Percentiles rank a stretch among this genome's conserved stretches.
phyloP scores from a whole-genome alignment of 2,888 invertebrate genomes.

The Lapara coniferarum region DNA sequence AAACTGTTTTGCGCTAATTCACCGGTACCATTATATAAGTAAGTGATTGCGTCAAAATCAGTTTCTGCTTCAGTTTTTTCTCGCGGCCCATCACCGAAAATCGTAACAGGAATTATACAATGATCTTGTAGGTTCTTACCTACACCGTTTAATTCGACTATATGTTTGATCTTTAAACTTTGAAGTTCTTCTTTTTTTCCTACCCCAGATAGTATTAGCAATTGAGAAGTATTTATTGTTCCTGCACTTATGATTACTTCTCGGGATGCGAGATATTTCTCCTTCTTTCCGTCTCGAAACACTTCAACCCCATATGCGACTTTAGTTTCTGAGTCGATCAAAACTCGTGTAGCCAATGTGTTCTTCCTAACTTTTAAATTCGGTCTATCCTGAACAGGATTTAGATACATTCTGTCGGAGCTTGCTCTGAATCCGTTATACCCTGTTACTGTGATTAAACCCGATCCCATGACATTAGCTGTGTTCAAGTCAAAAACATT shows the following conservation, averaged over 20 bases:
- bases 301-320: conserved; percentile 36
- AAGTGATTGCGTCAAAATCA: conserved; percentile 67
- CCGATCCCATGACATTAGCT: conserved; percentile 72
- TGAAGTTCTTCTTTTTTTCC: conserved; percentile 68
- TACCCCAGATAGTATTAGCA: conserved; percentile 80
- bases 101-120: conserved; percentile 59
- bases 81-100: conserved; percentile 56
- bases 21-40: conserved; percentile 78
- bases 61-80: conserved; percentile 43
- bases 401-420: conserved; percentile 84
- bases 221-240: conserved; percentile 74
- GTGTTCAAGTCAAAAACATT: conserved; percentile 67
- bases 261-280: conserved; percentile 24
- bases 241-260: conserved; percentile 77
- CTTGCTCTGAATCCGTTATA: conserved; percentile 74
- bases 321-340: conserved; percentile 30
- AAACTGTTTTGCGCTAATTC: conserved; percentile 71
- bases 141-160: conserved; percentile 70
- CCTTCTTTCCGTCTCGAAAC: conserved; percentile 26
- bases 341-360: conserved; percentile 33
- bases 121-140: conserved; percentile 84
- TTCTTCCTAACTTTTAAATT: conserved; percentile 34
- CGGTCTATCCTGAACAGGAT: conserved; percentile 41
- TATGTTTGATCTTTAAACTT: conserved; percentile 58
- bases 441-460: conserved; percentile 71